These are phyloP conservation scores for Neoascia interrupta DNA, from an alignment of 2,888 invertebrate species.

Conservation along the genomic window DNA sequence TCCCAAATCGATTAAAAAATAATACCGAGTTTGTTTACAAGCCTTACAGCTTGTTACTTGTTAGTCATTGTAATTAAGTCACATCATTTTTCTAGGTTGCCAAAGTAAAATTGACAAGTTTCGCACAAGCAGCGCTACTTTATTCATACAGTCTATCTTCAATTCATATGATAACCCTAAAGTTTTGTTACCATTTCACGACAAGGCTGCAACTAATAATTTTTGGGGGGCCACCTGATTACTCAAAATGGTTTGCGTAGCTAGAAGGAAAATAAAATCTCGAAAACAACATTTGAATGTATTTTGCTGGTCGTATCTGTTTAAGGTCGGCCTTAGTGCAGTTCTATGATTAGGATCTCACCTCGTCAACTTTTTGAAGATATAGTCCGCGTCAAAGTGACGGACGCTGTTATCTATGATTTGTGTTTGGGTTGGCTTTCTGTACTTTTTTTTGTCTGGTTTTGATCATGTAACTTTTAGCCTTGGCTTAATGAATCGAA, in stretches of 20 bases:
- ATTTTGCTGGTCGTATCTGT: conserved; percentile 1
- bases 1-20: not conserved
- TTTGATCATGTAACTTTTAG: not conserved
- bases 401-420: too few species aligned
- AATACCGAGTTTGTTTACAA: not conserved
- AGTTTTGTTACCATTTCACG: not conserved
- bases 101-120: not conserved
- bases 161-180: not conserved
- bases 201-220: not conserved
- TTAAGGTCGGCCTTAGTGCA: conserved; percentile 6
- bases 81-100: not conserved
- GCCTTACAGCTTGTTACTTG: not conserved
- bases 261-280: too few species aligned
- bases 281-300: too few species aligned
- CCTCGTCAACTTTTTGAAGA: conserved; percentile 5
- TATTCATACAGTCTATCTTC: too few species aligned
- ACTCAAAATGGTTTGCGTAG: too few species aligned
- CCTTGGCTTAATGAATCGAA: too few species aligned
- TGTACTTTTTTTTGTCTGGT: not conserved
- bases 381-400: conserved; percentile 1
- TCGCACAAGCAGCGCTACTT: not conserved
- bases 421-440: not conserved
- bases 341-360: conserved; percentile 14
- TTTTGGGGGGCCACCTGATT: too few species aligned
- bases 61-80: not conserved